phyloP scores from a whole-genome alignment of 2,113 vertebrate genomes.

The Tursiops truncatus region DNA sequence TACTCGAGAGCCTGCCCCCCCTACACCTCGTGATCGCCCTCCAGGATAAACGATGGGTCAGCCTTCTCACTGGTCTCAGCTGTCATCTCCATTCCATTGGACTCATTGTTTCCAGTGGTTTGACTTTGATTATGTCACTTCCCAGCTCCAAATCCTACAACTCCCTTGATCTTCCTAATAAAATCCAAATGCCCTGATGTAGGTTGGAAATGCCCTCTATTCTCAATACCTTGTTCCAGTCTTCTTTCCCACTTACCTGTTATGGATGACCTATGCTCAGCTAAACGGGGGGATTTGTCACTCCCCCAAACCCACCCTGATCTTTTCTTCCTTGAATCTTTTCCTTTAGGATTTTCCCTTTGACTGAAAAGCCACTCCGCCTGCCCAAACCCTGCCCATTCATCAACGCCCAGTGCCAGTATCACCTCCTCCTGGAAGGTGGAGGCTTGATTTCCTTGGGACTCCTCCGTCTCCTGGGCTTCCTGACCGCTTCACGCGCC shows the following conservation, averaged over 20 bases:
- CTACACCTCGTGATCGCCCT: fast-evolving
- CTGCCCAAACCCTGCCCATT: background rate
- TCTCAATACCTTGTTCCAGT: background rate
- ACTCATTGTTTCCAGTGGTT: background rate
- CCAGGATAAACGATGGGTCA: fast-evolving
- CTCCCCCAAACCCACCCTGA: background rate
- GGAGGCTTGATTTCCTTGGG: background rate
- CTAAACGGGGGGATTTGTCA: background rate
- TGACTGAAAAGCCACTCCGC: background rate
- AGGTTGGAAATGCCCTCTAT: background rate
- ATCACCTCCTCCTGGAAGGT: background rate
- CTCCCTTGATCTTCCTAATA: background rate
- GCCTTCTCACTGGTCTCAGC: background rate
- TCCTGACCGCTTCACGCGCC: fast-evolving
- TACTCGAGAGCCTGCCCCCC: too few relatives aligned
- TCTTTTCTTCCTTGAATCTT: background rate
- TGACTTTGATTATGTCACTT: background rate
- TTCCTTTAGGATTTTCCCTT: background rate
- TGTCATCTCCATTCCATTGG: fast-evolving
- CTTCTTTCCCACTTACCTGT: background rate
- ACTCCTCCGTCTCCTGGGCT: background rate
- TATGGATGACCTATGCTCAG: background rate
- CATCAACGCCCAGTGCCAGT: fast-evolving
- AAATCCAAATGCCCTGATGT: background rate
- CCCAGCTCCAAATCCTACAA: background rate